Percentiles rank a stretch among this genome's conserved stretches.
Evolutionary conservation across 2,113 vertebrate genomes (phyloP).

Genomic region (Arothron firmamentum): DNA sequence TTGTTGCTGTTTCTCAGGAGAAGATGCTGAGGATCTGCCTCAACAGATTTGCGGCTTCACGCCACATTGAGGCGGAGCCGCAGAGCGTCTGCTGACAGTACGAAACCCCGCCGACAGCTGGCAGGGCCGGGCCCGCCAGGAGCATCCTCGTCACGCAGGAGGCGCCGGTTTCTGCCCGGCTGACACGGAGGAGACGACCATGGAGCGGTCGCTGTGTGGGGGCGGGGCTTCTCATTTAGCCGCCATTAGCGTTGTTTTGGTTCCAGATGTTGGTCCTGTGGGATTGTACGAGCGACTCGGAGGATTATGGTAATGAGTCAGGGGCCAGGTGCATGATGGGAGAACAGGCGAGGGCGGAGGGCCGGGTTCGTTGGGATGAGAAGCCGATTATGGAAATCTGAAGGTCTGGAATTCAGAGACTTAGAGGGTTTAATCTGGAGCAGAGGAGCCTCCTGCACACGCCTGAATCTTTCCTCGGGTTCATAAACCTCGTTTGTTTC

Average conservation of each 20-base stretch:
- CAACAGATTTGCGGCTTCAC: slow-evolving; percentile 25
- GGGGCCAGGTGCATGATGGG: slow-evolving; percentile 47
- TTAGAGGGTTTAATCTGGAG: slow-evolving; percentile 26
- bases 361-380: slow-evolving; percentile 2
- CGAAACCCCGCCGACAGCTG: neutral
- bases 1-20: neutral
- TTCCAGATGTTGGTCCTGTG: no score
- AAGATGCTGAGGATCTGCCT: slow-evolving; percentile 7
- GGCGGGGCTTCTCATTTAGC: neutral
- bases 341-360: slow-evolving; percentile 9
- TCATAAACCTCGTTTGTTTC: no score
- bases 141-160: no score
- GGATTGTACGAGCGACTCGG: neutral
- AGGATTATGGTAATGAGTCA: slow-evolving; percentile 36
- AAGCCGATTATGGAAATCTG: slow-evolving; percentile 52
- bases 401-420: slow-evolving; percentile 21
- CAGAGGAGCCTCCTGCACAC: slow-evolving; percentile 18
- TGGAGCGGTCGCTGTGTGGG: no score
- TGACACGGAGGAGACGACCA: no score
- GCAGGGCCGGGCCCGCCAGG: no score
- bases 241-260: no score
- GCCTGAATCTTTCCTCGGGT: neutral
- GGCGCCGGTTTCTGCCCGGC: no score
- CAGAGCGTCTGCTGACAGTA: neutral
- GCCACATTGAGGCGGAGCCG: slow-evolving; percentile 19